Conservation (phyloP, 2,113 vertebrate species). For the Xiphias gladius region DNA sequence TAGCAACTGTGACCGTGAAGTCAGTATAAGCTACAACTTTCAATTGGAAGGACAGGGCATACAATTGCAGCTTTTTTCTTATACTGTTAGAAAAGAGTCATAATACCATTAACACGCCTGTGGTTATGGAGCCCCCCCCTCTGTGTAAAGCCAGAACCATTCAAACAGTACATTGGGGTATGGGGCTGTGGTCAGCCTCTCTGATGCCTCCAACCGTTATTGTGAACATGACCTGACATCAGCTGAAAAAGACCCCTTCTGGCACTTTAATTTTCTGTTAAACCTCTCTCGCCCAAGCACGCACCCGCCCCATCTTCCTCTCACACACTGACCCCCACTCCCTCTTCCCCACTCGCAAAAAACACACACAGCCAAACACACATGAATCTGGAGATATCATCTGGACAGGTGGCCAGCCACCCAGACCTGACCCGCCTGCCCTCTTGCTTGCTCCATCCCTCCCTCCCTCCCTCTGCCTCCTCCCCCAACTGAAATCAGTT, state of each 20-base stretch:
- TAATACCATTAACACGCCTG: conserved; percentile 36
- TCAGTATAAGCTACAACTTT: background rate
- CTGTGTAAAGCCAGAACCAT: conserved; percentile 46
- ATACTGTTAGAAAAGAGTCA: conserved; percentile 11
- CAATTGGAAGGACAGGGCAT: conserved; percentile 15
- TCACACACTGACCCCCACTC: conserved; percentile 33
- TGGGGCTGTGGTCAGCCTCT: conserved; percentile 47
- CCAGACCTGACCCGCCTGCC: conserved; percentile 81
- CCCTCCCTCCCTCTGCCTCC: conserved; percentile 21
- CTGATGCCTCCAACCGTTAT: conserved; percentile 65
- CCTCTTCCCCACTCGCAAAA: conserved; percentile 13
- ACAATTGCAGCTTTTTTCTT: conserved; percentile 6
- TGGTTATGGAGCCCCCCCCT: conserved; percentile 58
- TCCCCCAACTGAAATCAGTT: conserved; percentile 73
- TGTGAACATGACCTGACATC: conserved; percentile 50
- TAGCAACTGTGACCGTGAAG: background rate
- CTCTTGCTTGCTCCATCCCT: conserved; percentile 64
- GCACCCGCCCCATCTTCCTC: conserved; percentile 18
- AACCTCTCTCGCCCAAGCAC: conserved; percentile 36
- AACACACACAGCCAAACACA: conserved; percentile 49
- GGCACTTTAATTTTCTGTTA: conserved; percentile 77
- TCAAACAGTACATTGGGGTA: conserved; percentile 10
- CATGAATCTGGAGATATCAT: conserved; percentile 78
- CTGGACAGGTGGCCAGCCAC: conserved; percentile 86
- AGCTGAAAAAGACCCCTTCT: conserved; percentile 76